Base-by-base conservation (phyloP, 2,888 invertebrate genomes). In the Zonitis immaculata region DNA sequence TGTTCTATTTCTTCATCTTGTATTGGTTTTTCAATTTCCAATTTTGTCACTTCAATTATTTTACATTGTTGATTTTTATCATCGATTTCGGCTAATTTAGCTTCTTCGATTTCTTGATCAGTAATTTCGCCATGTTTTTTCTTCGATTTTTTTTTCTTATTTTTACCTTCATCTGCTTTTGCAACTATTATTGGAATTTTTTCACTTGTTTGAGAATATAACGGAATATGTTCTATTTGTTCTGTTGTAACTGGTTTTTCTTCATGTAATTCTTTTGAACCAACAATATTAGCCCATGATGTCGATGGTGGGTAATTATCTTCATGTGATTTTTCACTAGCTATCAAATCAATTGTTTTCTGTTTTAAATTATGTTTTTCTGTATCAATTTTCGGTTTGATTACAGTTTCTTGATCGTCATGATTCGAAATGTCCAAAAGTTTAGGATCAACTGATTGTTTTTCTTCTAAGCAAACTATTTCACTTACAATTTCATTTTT, bases 161-260 rank as follows among this genome's bases (percentile, higher is more conserved):
- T 44, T 53, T 51, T 7, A 42, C 49, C 32, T 20, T 16, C 28
- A 32, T 32, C 12, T 25, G 32, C 30, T 12, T 3, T 22, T 25
- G 42, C 14, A 35, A 20, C 14, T 7, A 39, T 22, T 7, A 16
- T 35, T 22, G 20, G 25, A 30, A 27, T 9, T 35, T 45, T 30
- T n/a, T 44, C 47, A 26, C 51, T 46, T 42, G 56, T 51, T 20
- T 12, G 61, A 42, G 42, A 61, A 59, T 8, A 20, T 20, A 20
- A 20, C 5, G 20, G 2, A 11, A 11, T 20, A 20, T 39, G 20
- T 39, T 39, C 11, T n/a, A 9, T 11, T 39, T 18, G 58, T 16
- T 61, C 59, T 18, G 58, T 59, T 18, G 58, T 59, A 27, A 61
- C 44, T 30, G 59, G 56, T 48, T 44, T 47, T 46, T 53, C 58